phyloP scores from a whole-genome alignment of 2,888 invertebrate genomes.

The Drosophila sordidula region DNA sequence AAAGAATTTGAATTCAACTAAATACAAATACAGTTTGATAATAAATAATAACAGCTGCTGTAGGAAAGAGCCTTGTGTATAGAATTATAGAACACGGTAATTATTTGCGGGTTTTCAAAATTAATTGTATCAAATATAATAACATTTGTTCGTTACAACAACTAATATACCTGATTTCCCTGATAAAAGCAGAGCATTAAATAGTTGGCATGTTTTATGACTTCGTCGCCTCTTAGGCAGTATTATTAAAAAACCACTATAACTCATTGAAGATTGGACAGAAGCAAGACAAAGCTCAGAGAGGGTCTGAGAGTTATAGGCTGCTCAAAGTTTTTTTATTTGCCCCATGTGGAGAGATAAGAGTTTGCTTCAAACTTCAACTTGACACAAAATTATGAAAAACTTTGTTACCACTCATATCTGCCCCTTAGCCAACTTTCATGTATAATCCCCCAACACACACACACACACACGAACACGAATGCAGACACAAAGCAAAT shows the following conservation, averaged over 20 bases:
- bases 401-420: constrained; percentile 41
- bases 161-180: too few relatives aligned
- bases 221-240: neutral
- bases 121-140: too few relatives aligned
- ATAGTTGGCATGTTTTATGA: neutral
- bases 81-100: too few relatives aligned
- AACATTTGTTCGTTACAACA: too few relatives aligned
- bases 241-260: neutral
- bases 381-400: constrained; percentile 58
- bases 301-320: neutral
- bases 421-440: constrained; percentile 37
- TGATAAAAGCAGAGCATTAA: too few relatives aligned
- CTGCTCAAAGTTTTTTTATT: constrained; percentile 5
- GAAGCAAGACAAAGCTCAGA: neutral
- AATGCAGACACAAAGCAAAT: constrained; percentile 49
- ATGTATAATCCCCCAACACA: constrained; percentile 16
- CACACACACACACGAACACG: too few relatives aligned
- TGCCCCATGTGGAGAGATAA: constrained; percentile 18
- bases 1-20: too few relatives aligned
- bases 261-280: neutral
- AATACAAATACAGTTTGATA: too few relatives aligned
- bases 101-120: too few relatives aligned
- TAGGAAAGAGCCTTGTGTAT: too few relatives aligned
- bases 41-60: too few relatives aligned
- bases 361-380: constrained; percentile 34